Percentiles rank a stretch among this genome's conserved stretches.
These are phyloP conservation scores for Aphidius colemani DNA, from an alignment of 2,888 invertebrate genomes.

Conservation along the genomic window DNA sequence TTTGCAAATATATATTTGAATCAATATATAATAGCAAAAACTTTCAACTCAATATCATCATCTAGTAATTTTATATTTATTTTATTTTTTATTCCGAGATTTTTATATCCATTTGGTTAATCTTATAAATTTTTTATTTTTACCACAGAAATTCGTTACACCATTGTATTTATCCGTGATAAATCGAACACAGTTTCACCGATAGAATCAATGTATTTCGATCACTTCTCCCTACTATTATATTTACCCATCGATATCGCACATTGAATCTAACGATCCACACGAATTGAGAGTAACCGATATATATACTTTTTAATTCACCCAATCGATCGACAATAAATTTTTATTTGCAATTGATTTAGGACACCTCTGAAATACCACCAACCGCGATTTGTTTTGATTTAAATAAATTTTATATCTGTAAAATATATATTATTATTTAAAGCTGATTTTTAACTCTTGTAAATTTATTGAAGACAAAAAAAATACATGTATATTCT, in stretches of 20 bases:
- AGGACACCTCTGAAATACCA: neutral
- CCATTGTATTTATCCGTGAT: constrained; percentile 24
- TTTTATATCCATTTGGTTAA: neutral
- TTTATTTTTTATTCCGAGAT: constrained; percentile 1
- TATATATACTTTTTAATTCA: too few species aligned
- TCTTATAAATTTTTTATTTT: neutral
- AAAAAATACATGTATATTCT: too few species aligned
- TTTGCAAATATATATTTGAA: constrained; percentile 16
- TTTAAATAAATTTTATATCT: too few species aligned
- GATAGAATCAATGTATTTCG: constrained; percentile 18
- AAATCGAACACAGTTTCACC: constrained; percentile 22
- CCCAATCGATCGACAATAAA: neutral
- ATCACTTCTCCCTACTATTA: neutral
- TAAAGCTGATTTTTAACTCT: too few species aligned
- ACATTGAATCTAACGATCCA: constrained; percentile 22
- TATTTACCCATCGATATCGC: constrained; percentile 5
- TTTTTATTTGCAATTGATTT: neutral
- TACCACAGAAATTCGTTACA: constrained; percentile 17
- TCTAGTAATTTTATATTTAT: neutral
- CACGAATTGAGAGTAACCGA: neutral
- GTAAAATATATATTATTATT: too few species aligned
- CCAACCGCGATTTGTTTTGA: too few species aligned
- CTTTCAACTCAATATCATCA: too few species aligned
- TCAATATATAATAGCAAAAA: neutral
- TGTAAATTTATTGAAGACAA: too few species aligned